Evolutionary conservation across 2,888 invertebrate genomes (phyloP).

Genomic region (Xestia sexstrigata): DNA sequence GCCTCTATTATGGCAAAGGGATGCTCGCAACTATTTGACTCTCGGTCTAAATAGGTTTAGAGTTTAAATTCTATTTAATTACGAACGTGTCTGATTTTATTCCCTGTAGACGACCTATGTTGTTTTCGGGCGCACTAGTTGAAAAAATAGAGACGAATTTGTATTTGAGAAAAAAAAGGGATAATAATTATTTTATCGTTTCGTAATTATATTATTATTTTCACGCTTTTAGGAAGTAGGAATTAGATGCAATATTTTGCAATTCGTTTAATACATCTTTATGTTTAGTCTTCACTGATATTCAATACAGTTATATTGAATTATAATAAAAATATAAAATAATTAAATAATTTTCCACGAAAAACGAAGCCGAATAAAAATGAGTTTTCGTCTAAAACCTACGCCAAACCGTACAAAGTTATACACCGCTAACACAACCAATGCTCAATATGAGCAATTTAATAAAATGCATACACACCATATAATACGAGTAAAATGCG

Average conservation of each 20-base stretch:
- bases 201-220: too few species aligned
- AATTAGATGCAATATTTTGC: neutral
- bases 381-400: neutral
- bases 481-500: constrained; percentile 14
- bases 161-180: too few species aligned
- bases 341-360: neutral
- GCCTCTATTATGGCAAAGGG: too few species aligned
- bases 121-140: neutral
- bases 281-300: neutral
- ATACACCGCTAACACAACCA: constrained; percentile 1
- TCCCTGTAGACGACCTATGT: neutral
- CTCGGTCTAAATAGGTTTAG: neutral
- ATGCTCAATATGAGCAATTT: constrained; percentile 38
- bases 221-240: too few species aligned
- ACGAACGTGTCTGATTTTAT: neutral
- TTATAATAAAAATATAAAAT: too few species aligned
- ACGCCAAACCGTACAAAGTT: neutral
- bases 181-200: too few species aligned
- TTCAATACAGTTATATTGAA: neutral
- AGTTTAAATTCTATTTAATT: neutral
- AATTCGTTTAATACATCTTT: neutral
- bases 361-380: neutral
- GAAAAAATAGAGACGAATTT: too few species aligned
- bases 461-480: constrained; percentile 12
- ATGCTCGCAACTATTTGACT: neutral